Base-by-base conservation (phyloP, 2,888 invertebrate species). In the Gortyna flavago region DNA sequence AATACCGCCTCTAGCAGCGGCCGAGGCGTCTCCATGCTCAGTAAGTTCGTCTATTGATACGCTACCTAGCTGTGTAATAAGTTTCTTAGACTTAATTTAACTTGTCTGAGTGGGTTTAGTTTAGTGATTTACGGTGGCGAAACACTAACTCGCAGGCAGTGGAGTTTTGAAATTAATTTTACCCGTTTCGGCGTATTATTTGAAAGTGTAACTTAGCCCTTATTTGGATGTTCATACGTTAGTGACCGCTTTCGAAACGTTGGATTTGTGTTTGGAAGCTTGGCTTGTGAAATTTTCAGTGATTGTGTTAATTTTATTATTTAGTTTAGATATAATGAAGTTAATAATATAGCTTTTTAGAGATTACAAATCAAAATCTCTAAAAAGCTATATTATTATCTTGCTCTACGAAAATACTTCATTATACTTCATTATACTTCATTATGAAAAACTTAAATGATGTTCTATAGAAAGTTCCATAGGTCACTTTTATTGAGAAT, bases 41-140 rank as follows among this genome's bases (percentile, higher is more conserved):
- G 8, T 13, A 65, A 66, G 72, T 59, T 67, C 35, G n/a, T 18
- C 64, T 79, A 85, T 84, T 81, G 85, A 87, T 85, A 83, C 64
- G 83, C 83, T 89, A 90, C 75, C 80, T 72, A 79, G 68, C 67
- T 38, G 18, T 18, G 81, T 80, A 78, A 91, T 91, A 93, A 93
- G 88, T 93, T 92, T 90, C 91, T 88, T 87, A 86, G 91, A 92
- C 92, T 92, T 87, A 93, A 94, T 94, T 94, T 93, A 95, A 94
- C 91, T 94, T 93, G 92, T 91, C 92, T 91, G 89, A 81, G 76
- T 85, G 90, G 92, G 88, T 90, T 91, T 91, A 90, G 87, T 91
- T 89, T 84, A 86, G 91, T 93, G 93, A 94, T 94, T 94, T 94
- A 94, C 41, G 81, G 51, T 35, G 32, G 78, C 32, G 66, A 89